These are phyloP conservation scores for Limosa lapponica DNA, from an alignment of 2,797 vertebrate genomes.

Conservation along the genomic window DNA sequence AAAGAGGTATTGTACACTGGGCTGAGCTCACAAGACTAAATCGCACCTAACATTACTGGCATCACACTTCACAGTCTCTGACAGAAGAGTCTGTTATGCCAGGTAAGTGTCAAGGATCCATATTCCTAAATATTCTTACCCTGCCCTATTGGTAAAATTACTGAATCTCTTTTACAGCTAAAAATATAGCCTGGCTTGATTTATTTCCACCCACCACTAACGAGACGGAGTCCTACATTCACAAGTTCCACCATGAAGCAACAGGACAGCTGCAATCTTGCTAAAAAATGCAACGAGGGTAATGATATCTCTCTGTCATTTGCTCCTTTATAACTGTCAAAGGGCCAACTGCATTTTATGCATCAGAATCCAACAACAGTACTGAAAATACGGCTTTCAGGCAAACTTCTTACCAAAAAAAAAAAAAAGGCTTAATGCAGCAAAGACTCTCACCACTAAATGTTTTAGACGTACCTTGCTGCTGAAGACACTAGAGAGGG, in stretches of 20 bases:
- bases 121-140: neutral
- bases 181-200: neutral
- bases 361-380: neutral
- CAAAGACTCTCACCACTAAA: neutral
- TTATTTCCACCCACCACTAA: neutral
- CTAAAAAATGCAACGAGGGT: neutral
- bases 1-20: neutral
- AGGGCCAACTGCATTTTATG: neutral
- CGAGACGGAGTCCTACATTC: neutral
- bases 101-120: neutral
- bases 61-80: neutral
- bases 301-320: neutral
- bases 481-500: neutral
- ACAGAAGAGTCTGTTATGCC: neutral
- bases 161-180: neutral
- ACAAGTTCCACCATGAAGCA: neutral
- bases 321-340: neutral
- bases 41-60: neutral
- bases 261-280: neutral
- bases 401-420: neutral
- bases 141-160: neutral
- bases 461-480: neutral
- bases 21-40: neutral
- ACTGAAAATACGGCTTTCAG: neutral
- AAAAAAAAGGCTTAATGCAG: neutral